Evolutionary conservation across 2,113 vertebrate genomes (phyloP).

Genomic region (Clarias batrachus): DNA sequence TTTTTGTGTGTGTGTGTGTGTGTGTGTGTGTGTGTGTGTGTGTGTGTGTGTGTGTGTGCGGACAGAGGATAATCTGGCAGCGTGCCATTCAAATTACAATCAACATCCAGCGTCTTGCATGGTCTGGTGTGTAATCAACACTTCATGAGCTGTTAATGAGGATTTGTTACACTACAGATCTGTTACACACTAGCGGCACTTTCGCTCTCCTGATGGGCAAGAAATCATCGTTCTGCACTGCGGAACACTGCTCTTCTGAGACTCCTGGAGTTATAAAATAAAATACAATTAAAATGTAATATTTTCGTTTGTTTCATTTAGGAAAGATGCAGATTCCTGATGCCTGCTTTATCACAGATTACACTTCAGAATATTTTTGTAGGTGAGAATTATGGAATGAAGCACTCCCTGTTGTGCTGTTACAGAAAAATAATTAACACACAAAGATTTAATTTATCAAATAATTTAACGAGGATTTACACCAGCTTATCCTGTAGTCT

Average conservation of each 20-base stretch:
- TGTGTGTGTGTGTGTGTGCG: not conserved
- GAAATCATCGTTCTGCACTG: slow-evolving; percentile 26
- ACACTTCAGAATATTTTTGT: not conserved
- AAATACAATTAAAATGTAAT: not conserved
- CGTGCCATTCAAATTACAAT: slow-evolving; percentile 37
- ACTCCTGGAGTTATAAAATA: slow-evolving; percentile 3
- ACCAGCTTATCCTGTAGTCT: not conserved
- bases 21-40: too few species aligned
- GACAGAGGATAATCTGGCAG: slow-evolving; percentile 14
- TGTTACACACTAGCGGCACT: slow-evolving; percentile 46
- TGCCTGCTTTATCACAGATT: not conserved
- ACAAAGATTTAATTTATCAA: too few species aligned
- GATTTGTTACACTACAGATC: slow-evolving; percentile 41
- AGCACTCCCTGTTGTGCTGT: not conserved
- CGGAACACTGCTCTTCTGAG: slow-evolving; percentile 26
- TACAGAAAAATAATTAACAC: not conserved
- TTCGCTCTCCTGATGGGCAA: slow-evolving; percentile 39
- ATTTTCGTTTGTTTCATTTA: not conserved
- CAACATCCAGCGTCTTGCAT: slow-evolving; percentile 7
- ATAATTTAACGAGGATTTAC: not conserved
- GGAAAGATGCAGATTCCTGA: not conserved
- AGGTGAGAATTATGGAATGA: not conserved
- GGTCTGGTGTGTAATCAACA: slow-evolving; percentile 38
- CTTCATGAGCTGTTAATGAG: slow-evolving; percentile 42
- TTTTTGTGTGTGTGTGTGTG: too few species aligned